phyloP scores from a whole-genome alignment of 2,113 vertebrate genomes.

The Psophia crepitans region DNA sequence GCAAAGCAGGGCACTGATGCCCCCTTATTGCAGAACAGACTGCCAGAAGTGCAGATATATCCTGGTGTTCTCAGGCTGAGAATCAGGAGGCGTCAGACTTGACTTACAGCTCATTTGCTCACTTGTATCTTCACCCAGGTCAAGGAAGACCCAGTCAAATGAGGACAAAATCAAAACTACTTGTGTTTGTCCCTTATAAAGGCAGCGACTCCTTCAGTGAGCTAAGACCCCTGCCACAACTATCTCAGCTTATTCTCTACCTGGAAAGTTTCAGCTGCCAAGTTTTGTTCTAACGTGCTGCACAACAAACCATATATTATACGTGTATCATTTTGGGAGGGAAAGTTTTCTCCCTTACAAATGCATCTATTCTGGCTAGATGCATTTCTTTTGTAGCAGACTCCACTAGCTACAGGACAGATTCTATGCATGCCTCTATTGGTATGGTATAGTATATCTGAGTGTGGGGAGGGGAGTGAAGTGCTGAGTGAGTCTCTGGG shows the following conservation, averaged over 20 bases:
- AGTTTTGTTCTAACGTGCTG: not conserved
- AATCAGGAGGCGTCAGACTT: not conserved
- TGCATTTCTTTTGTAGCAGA: not conserved
- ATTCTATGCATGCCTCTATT: not conserved
- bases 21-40: not conserved
- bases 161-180: not conserved
- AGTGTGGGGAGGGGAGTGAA: not conserved
- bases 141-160: not conserved
- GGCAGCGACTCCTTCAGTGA: not conserved
- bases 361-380: not conserved
- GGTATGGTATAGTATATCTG: not conserved
- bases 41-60: not conserved
- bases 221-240: not conserved
- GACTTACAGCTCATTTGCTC: not conserved
- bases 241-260: not conserved
- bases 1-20: not conserved
- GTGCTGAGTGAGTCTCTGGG: not conserved
- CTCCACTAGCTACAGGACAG: not conserved
- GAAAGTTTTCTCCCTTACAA: not conserved
- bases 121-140: not conserved
- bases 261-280: not conserved
- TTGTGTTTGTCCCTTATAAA: not conserved
- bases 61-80: not conserved
- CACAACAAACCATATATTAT: not conserved
- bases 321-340: rapidly evolving